Conservation (phyloP, 1,140 invertebrate species). For the Paracyclopina nana region DNA sequence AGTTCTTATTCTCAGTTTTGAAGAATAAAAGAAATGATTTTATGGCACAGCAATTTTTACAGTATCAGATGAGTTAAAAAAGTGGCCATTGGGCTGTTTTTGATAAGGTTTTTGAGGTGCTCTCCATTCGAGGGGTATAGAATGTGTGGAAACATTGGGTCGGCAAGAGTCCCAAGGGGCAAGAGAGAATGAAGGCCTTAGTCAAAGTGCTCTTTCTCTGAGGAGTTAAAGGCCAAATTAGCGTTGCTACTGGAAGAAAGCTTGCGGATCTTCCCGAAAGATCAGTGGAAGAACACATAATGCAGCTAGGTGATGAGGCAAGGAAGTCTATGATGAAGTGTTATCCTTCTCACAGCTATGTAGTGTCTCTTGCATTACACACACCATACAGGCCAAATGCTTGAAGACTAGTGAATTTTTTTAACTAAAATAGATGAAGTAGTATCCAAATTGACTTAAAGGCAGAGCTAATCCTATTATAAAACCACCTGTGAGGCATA, state of each 20-base stretch:
- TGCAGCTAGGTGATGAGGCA: slow-evolving; percentile 43
- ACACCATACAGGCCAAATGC: no score
- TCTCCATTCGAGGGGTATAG: slow-evolving; percentile 73
- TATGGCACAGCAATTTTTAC: no score
- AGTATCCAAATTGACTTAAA: no score
- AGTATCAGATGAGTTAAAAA: no score
- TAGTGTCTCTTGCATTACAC: no score
- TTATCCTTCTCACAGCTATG: slow-evolving; percentile 26
- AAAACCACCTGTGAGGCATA: no score
- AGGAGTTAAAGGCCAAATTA: slow-evolving; percentile 56
- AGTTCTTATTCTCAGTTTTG: slow-evolving; percentile 39
- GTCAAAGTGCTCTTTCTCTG: slow-evolving; percentile 60
- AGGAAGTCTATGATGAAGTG: slow-evolving; percentile 41
- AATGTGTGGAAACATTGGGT: slow-evolving; percentile 41
- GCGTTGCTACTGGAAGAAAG: slow-evolving; percentile 30
- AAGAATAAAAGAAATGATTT: no score
- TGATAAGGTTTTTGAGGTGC: slow-evolving; percentile 60
- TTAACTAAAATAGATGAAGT: no score
- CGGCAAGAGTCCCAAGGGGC: slow-evolving; percentile 46
- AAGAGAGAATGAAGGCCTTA: slow-evolving; percentile 48
- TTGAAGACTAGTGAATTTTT: no score
- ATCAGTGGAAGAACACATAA: slow-evolving; percentile 27
- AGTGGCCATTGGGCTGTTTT: slow-evolving; percentile 78
- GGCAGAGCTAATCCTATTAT: no score
- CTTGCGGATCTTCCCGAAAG: slow-evolving; percentile 44